Conservation (phyloP, 2,797 vertebrate genomes). For the Austrolebias charrua region DNA sequence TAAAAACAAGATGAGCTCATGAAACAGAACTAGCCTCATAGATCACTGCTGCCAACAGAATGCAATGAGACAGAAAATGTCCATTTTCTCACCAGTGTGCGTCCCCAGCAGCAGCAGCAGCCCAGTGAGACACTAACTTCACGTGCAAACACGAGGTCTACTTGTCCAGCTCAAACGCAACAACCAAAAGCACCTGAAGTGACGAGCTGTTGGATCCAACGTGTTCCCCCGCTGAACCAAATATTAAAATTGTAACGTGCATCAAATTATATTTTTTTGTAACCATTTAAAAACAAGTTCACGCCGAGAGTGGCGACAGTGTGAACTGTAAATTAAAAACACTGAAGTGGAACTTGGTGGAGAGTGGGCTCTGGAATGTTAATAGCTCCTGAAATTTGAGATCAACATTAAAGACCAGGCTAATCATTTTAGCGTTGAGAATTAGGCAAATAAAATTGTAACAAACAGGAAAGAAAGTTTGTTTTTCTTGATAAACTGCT, state of each 20-base stretch:
- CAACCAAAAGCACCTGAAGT: conserved; percentile 12
- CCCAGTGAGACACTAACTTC: no score
- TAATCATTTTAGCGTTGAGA: conserved; percentile 45
- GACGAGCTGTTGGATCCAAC: not conserved
- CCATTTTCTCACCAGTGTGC: no score
- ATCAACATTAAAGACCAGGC: conserved; percentile 33
- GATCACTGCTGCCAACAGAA: no score
- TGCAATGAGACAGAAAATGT: no score
- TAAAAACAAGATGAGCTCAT: no score
- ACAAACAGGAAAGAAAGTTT: conserved; percentile 56
- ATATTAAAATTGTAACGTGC: not conserved
- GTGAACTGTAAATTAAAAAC: conserved; percentile 19
- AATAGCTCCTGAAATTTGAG: conserved; percentile 45
- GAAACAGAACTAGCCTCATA: no score
- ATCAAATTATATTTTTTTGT: conserved; percentile 3
- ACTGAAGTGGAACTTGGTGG: conserved; percentile 27
- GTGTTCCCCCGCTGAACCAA: conserved; percentile 51
- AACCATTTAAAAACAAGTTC: conserved; percentile 15
- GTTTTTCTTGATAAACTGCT: conserved; percentile 73
- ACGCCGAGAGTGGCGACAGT: not conserved
- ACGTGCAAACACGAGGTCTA: conserved; percentile 79
- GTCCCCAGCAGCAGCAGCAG: no score
- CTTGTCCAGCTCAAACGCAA: conserved; percentile 67
- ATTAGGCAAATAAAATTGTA: conserved; percentile 47
- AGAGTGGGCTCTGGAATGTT: conserved; percentile 74